A percentile compares a stretch with the other conserved stretches of the same genome.
phyloP scores from a whole-genome alignment of 2,888 invertebrate genomes.

The Aphrophora alni region DNA sequence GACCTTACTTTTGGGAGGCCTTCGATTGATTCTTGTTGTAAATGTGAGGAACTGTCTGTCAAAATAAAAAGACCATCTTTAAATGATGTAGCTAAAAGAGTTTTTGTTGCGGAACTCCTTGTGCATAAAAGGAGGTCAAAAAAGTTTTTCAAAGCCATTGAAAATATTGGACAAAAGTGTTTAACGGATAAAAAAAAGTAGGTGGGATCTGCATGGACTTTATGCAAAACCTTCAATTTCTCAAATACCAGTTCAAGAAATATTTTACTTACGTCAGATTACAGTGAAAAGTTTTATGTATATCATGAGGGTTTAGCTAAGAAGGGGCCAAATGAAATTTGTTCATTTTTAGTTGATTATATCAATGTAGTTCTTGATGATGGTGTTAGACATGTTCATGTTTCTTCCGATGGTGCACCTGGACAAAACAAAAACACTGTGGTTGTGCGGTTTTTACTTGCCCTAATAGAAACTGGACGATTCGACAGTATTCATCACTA shows the following conservation, averaged over 20 bases:
- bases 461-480: slow-evolving; percentile 12
- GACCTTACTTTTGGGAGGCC: slow-evolving; percentile 24
- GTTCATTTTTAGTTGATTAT: slow-evolving; percentile 22
- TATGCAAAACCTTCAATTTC: slow-evolving; percentile 34
- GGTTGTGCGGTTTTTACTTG: background rate
- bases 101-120: slow-evolving; percentile 22
- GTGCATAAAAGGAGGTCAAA: slow-evolving; percentile 19
- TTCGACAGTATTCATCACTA: slow-evolving; percentile 25
- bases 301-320: background rate
- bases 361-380: background rate
- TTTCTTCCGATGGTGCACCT: slow-evolving; percentile 18
- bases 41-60: slow-evolving; percentile 20
- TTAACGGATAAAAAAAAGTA: no score
- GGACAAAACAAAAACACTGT: slow-evolving; percentile 33
- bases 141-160: slow-evolving; percentile 19
- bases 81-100: slow-evolving; percentile 32
- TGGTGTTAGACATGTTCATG: slow-evolving; percentile 19
- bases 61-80: slow-evolving; percentile 25
- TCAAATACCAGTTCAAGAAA: slow-evolving; percentile 34
- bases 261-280: slow-evolving; percentile 31
- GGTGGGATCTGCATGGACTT: slow-evolving; percentile 12
- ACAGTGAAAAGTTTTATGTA: slow-evolving; percentile 22
- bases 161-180: background rate
- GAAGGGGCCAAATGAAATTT: slow-evolving; percentile 32
- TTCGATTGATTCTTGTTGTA: slow-evolving; percentile 25